Base-by-base conservation (phyloP, 2,113 vertebrate species). In the Laterallus jamaicensis region DNA sequence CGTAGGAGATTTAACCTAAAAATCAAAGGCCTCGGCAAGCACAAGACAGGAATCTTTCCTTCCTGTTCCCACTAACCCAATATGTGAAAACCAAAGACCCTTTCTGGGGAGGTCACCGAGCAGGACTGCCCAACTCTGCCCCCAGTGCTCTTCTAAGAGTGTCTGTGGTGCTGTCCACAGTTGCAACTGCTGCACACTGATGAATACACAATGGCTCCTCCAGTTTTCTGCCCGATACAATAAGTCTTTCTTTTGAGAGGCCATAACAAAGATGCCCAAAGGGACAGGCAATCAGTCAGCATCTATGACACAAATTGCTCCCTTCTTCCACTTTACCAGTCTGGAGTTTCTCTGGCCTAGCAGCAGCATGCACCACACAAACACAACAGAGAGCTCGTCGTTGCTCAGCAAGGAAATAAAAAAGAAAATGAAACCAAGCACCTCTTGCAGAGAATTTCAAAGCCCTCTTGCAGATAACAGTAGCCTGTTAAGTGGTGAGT, bases 181-280 rank as follows among this genome's bases (percentile, higher is more conserved):
- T 12, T 18, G 8, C 80, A 79, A 95, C 77, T 19, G 77, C 78
- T 35, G 47, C 71, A 68, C 67, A 29, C 88, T 93, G 79, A 66
- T 97, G 93, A 97, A 96, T 96, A 84, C 88, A 96, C 81, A 96
- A 96, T 77, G 88, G 86, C 54, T 96, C 25, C 86, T 76, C 93
- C 83, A 94, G 91, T 92, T 87, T 92, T 89, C 91, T 31, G 4
- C 67, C 62, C n/a, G 4, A 52, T 62, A 96, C 93, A 96, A 83
- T 67, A 54, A 22, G 70, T 52, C 83, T 91, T 97, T 97, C 83
- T 96, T 96, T 24, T 18, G 63, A 67, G 54, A 91, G 55, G 54
- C 80, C 63, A 69, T 84, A 66, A 92, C 80, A 92, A 92, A 76
- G 69, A 58, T 35, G 77, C 69, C 92, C 93, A 92, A 79, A 93